Evolutionary conservation across 2,888 invertebrate genomes (phyloP), one percentile per base, ranked within the genome.

Genomic region (Limnephilus marmoratus): DNA sequence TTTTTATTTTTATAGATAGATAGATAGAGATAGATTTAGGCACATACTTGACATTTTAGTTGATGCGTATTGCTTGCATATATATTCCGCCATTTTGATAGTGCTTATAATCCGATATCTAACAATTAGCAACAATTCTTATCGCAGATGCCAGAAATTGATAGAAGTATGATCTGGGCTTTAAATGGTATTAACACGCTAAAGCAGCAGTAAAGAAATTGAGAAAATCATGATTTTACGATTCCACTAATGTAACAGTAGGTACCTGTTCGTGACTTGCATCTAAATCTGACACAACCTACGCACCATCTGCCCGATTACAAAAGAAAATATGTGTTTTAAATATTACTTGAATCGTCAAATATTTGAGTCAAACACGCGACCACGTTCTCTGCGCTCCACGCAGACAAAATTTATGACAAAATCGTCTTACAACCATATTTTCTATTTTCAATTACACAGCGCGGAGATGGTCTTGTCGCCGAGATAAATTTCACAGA

Each of bases 401-500:
- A 68, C 68, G 68, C 68, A 9, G 24, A 68, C 7, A 68, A 68
- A 68, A 68, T 68, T 68, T 68, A 68, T n/a, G 68, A 68, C 68
- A 68, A 68, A 68, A 68, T 68, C 68, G 83, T 34, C 83, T 83
- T 37, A 83, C 37, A 83, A 24, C 24, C 37, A 83, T 83, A 83
- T 83, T 83, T 37, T 83, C 34, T 83, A 83, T 34, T 83, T 83
- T 83, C 83, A 24, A 34, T 34, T 83, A 83, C 24, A 37, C 45
- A 4, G 45, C 86, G 86, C 86, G 29, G 85, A 41, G 41, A 85
- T 41, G 85, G 41, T n/a, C 41, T 29, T 86, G 86, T 86, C 41
- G 37, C 24, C 45, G 45, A 45, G 86, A 86, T 45, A 86, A 86
- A 86, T 86, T 86, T 86, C 45, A 86, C 37, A 86, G 37, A 41